phyloP scores from a whole-genome alignment of 2,888 invertebrate genomes.

The Amorpha juglandis region DNA sequence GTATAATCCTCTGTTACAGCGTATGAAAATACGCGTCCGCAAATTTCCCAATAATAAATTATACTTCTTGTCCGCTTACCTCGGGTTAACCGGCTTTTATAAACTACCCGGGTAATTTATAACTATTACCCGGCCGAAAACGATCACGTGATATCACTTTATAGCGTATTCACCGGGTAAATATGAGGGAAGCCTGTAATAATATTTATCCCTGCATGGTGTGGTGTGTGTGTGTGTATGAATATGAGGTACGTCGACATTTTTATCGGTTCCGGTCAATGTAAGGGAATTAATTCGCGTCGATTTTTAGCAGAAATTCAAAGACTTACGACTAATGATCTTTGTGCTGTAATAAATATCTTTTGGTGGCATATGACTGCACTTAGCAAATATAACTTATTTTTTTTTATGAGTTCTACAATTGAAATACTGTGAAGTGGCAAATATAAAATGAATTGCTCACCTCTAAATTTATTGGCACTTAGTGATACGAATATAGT shows the following conservation, averaged over 20 bases:
- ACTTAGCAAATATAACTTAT: neutral
- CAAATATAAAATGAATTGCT: neutral
- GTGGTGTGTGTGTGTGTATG: neutral
- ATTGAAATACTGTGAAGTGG: neutral
- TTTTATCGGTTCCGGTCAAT: constrained; percentile 28
- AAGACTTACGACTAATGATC: neutral
- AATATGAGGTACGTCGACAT: constrained; percentile 2
- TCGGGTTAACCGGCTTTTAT: constrained; percentile 84
- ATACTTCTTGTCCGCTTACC: constrained; percentile 82
- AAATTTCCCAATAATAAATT: constrained; percentile 83
- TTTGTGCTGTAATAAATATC: neutral
- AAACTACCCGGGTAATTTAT: constrained; percentile 84
- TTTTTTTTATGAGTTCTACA: neutral
- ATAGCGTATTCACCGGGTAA: constrained; percentile 80
- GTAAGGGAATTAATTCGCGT: constrained; percentile 34
- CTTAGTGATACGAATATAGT: neutral
- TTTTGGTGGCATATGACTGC: neutral
- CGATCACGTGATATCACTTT: constrained; percentile 84
- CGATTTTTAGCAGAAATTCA: neutral
- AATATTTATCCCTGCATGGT: constrained; percentile 34
- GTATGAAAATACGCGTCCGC: constrained; percentile 77
- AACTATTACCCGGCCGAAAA: constrained; percentile 82
- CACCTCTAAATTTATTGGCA: neutral
- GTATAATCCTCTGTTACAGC: constrained; percentile 55
- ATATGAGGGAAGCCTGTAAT: constrained; percentile 75